phyloP scores from a whole-genome alignment of 2,888 invertebrate species.

The Sicus ferrugineus region DNA sequence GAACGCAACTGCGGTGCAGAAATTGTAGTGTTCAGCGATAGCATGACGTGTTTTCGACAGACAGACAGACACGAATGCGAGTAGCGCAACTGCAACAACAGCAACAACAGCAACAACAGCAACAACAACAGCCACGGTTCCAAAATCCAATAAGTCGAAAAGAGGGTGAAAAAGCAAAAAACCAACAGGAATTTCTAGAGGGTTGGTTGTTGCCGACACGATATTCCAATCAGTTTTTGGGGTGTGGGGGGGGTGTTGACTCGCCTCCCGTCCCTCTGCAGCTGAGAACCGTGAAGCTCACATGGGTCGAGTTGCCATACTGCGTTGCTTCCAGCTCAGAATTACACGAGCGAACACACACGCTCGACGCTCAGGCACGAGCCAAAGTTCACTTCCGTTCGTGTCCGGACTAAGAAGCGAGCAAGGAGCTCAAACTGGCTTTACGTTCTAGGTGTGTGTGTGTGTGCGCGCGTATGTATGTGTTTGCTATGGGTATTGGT shows the following conservation, averaged over 20 bases:
- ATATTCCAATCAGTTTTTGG: not conserved
- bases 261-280: not conserved
- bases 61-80: not conserved
- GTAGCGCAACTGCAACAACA: conserved; percentile 22
- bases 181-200: not conserved
- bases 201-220: not conserved
- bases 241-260: not conserved
- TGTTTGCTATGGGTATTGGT: not conserved
- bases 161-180: not conserved
- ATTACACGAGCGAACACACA: conserved; percentile 6
- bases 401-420: conserved; percentile 11
- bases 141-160: conserved; percentile 30
- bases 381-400: conserved; percentile 33
- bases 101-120: conserved; percentile 25
- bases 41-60: conserved; percentile 9
- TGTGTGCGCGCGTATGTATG: not conserved
- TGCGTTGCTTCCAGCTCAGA: conserved; percentile 1
- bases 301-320: not conserved
- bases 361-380: not conserved
- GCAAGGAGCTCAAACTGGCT: not conserved
- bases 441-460: not conserved
- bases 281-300: not conserved
- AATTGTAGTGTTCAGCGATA: conserved; percentile 18
- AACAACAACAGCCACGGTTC: not conserved
- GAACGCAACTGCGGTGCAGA: conserved; percentile 46